Base-by-base conservation (phyloP, 1,140 invertebrate species). In the Maconellicoccus hirsutus region DNA sequence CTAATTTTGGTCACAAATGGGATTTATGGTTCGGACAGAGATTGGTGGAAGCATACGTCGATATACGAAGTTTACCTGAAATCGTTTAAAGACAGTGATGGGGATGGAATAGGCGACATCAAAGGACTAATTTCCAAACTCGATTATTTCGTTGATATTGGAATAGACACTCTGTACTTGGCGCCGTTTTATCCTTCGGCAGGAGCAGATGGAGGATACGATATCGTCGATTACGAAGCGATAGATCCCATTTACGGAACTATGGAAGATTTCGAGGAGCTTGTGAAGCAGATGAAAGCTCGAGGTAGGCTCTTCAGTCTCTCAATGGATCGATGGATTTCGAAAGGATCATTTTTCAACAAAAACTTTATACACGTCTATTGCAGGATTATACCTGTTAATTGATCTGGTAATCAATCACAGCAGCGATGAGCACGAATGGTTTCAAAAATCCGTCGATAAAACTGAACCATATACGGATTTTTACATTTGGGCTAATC, bases 391-490 rank as follows among this genome's bases (percentile, higher is more conserved):
- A 52, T 89, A 88, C 78, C 77, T 94, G 0, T 81, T 94, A 21
- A 76, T 94, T 77, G 93, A 95, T 77, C 86, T 93, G 74, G 87
- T 94, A 16, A 91, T 91, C 3, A 94, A 94, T 79, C 90, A 93
- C 77, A 87, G 88, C 0, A 90, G 89, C 73, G 83, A 89, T 76
- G 77, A 89, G 72, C 88, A 90, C 73, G 79, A 84, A 71, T 93
- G 91, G 91, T 94, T 93, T 76, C 70, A 79, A n/a, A 82, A 85
- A 70, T 91, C 90, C 0, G 77, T 79, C 0, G 78, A 81, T 14
- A 80, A 78, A 69, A 80, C 83, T 25, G 79, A 82, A 7, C 81
- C 82, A 4, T 91, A 87, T 70, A 82, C 79, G 38, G 85, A 92
- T 74, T 93, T 86, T 79, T 93, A 91, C 75, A 78, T 91, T 52